Conservation (phyloP, 2,113 vertebrate species). For the Tretioscincus oriximinensis region DNA sequence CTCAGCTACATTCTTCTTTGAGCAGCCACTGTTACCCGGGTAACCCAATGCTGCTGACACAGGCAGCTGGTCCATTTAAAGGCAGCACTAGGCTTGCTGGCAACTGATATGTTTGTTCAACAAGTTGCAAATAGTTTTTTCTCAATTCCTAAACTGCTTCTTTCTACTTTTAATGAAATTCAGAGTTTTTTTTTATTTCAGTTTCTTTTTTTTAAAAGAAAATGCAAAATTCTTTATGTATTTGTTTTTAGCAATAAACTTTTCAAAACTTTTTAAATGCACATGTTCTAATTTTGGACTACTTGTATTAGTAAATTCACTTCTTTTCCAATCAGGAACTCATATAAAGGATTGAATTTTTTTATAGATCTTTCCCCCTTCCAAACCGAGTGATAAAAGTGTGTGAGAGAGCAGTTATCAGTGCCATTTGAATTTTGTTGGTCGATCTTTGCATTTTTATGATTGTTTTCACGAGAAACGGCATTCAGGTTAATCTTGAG, state of each 20-base stretch:
- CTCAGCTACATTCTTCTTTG: constrained; percentile 74
- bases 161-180: constrained; percentile 42
- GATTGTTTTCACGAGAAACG: neutral
- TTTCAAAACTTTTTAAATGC: neutral
- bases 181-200: constrained; percentile 42
- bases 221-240: neutral
- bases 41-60: constrained; percentile 73
- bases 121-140: constrained; percentile 48
- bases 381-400: neutral
- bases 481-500: neutral
- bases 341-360: too few relatives aligned
- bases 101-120: constrained; percentile 63
- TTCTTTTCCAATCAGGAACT: too few relatives aligned
- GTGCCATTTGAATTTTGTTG: neutral
- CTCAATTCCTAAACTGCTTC: constrained; percentile 54
- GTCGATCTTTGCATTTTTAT: neutral
- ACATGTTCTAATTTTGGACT: neutral
- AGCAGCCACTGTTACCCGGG: constrained; percentile 64
- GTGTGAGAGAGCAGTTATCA: neutral
- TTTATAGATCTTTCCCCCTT: too few relatives aligned
- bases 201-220: neutral
- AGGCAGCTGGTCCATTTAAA: constrained; percentile 69
- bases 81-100: constrained; percentile 53
- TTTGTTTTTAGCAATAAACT: neutral
- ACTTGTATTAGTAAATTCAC: too few relatives aligned